Evolutionary conservation across 2,113 vertebrate species (phyloP), one percentile per base, ranked within the genome.

Genomic region (Scomber japonicus): DNA sequence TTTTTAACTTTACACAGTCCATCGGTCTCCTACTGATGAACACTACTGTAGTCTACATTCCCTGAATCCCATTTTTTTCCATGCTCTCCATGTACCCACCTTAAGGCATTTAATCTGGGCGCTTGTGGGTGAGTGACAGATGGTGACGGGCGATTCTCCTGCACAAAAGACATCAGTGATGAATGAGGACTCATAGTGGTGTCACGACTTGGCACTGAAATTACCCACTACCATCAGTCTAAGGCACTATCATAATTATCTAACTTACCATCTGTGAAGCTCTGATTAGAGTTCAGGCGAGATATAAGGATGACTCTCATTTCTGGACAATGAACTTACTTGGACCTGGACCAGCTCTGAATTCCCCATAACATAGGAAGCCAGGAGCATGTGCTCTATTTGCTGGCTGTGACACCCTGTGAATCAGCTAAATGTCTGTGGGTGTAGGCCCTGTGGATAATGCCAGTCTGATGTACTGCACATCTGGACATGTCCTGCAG

Each of bases 401-500:
- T 17, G 13, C 72, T 40, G 66, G 53, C 66, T 81, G 80, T 55
- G 71, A 67, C 65, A 83, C 53, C 44, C 71, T 53, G 51, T 49
- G 67, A 73, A 74, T 82, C 69, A 67, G 76, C 78, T 30, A 35
- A 63, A 50, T 65, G 71, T 71, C 74, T 74, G 75, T 60, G 54
- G 69, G 70, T 64, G 71, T 48, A 30, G 49, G 51, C 31, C 70
- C 82, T 76, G 79, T 54, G 76, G 81, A 54, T 70, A 56, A 66
- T 5, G 13, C 21, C 16, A 45, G n/a, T 21, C 13, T 44, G 65
- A 82, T 71, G 46, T 71, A 13, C 27, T 49, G 71, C 71, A 75
- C 82, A 90, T 88, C 87, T 88, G 84, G 83, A 79, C 54, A 30
- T 21, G 53, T 44, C 76, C 80, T 45, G 53, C 70, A 72, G 82